Evolutionary conservation across 2,113 vertebrate species (phyloP), one percentile per base, ranked within the genome.

Genomic region (Microcebus jonahi): DNA sequence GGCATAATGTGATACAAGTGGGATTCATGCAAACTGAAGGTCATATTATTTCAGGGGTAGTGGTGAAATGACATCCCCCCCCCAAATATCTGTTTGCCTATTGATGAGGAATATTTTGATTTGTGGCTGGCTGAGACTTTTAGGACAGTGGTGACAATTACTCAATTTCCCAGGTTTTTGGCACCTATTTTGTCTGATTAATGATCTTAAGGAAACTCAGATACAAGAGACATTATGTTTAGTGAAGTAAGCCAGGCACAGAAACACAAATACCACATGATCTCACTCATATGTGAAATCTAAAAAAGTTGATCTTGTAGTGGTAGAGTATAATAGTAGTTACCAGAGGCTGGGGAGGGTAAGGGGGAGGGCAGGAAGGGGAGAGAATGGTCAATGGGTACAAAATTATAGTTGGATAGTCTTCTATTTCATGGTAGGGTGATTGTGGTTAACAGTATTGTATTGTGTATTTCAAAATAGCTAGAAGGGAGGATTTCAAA

Each of bases 101-200:
- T n/a, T n/a, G 5, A 0, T 45, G 25, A 70, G 42, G 50, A 79
- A 29, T 63, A 67, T 59, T 57, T 70, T 61, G 20, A 65, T 82
- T 59, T 88, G 65, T 82, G 73, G 31, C 65, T 90, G 23, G 29
- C 71, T 59, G n/a, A 95, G 39, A 88, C 50, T 89, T 94, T 34
- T 39, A 81, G 48, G 48, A 87, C 80, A 92, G 15, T 80, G n/a
- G 12, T 14, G 70, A 0, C 55, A 1, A 59, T 48, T 71, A 42
- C 25, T 90, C 25, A 73, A 65, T 73, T 79, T 91, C 42, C n/a
- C 36, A 53, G 55, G 83, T 86, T 63, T 36, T 63, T 75, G n/a
- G 6, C 25, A 11, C 59, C 39, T 42, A 39, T 88, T 79, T 87
- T 79, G 20, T 83, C 45, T 65, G 57, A 88, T 88, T 68, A 94